These are phyloP conservation scores for Actinia equina DNA, from an alignment of 64 coral and sea anemone species.

Conservation along the genomic window DNA sequence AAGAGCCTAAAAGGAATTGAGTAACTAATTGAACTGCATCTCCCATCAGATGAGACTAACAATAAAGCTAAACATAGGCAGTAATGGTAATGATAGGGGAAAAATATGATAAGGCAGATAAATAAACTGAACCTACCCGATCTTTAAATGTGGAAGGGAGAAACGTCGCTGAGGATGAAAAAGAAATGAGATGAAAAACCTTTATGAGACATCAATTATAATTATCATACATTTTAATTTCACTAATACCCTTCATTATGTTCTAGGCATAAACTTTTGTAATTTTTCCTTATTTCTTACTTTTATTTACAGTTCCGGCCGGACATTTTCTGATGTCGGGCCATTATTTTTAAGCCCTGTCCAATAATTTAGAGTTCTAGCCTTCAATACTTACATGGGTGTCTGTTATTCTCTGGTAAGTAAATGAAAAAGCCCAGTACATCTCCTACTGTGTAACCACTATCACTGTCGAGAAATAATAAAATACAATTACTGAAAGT, in stretches of 20 bases:
- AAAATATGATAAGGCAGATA: background rate
- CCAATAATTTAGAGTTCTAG: background rate
- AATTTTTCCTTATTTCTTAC: background rate
- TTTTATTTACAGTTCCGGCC: background rate
- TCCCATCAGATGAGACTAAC: background rate
- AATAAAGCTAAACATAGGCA: background rate
- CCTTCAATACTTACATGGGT: slow-evolving; percentile 49
- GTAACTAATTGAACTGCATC: background rate
- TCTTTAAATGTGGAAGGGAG: slow-evolving; percentile 92
- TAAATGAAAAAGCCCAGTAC: slow-evolving; percentile 87
- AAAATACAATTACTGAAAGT: no score
- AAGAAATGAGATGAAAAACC: background rate
- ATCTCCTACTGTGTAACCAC: slow-evolving; percentile 84
- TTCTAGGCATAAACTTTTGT: no score
- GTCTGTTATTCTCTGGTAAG: slow-evolving; percentile 66
- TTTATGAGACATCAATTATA: background rate
- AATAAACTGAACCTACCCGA: slow-evolving; percentile 57
- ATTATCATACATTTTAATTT: no score
- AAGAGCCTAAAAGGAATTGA: slow-evolving; percentile 57
- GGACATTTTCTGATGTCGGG: no score
- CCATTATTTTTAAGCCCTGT: no score
- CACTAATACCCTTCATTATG: no score
- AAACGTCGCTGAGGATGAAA: slow-evolving; percentile 60
- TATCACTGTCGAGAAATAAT: slow-evolving; percentile 20
- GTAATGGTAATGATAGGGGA: background rate